Conservation (phyloP, 2,113 vertebrate genomes). For the Willisornis vidua region DNA sequence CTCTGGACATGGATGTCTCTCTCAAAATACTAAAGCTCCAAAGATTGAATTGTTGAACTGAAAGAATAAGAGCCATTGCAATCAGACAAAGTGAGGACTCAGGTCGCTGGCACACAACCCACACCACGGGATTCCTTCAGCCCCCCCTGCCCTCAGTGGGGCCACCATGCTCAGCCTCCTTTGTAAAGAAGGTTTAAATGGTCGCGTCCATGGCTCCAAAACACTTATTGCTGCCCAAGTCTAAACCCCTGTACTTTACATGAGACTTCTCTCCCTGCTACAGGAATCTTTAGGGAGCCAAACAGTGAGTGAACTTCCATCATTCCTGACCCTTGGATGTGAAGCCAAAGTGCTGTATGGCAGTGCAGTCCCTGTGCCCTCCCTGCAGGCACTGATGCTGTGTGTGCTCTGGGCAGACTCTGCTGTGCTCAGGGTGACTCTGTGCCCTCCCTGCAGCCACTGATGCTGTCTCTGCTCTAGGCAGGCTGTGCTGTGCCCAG, state of each 20-base stretch:
- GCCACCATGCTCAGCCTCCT: neutral
- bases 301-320: neutral
- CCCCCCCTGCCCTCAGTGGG: too few relatives aligned
- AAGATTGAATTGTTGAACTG: too few relatives aligned
- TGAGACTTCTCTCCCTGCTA: neutral
- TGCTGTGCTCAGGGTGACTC: too few relatives aligned
- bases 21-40: too few relatives aligned
- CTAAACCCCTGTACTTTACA: neutral
- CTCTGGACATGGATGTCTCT: too few relatives aligned
- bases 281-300: neutral
- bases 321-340: neutral
- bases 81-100: too few relatives aligned
- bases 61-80: too few relatives aligned
- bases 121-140: too few relatives aligned
- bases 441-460: too few relatives aligned
- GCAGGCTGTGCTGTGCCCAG: too few relatives aligned
- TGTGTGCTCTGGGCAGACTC: conserved; percentile 28
- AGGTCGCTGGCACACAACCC: too few relatives aligned
- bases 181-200: neutral
- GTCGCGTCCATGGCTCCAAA: neutral
- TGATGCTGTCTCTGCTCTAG: conserved; percentile 11
- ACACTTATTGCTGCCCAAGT: neutral
- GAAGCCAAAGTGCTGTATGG: neutral
- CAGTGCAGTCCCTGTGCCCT: neutral
- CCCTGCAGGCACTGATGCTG: neutral